phyloP scores from a whole-genome alignment of 2,888 invertebrate genomes.

The Perizoma affinitatum region DNA sequence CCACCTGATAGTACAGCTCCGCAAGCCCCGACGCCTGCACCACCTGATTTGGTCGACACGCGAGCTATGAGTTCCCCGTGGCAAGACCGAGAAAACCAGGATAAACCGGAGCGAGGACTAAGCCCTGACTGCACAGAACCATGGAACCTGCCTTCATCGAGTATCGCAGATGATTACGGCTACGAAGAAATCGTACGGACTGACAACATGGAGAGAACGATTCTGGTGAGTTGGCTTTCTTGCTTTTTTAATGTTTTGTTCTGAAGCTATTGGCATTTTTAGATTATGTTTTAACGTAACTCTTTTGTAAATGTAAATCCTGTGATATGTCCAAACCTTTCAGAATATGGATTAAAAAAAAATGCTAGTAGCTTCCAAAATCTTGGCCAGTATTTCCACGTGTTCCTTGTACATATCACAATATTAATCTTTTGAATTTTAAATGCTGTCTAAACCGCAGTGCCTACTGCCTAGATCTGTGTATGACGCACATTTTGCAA shows the following conservation, averaged over 20 bases:
- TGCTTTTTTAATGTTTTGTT: slow-evolving; percentile 14
- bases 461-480: slow-evolving; percentile 33
- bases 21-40: slow-evolving; percentile 59
- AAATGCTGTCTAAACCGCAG: slow-evolving; percentile 18
- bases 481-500: slow-evolving; percentile 73
- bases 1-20: slow-evolving; percentile 70
- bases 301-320: not conserved
- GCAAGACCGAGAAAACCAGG: slow-evolving; percentile 62
- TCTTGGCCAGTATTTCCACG: slow-evolving; percentile 23
- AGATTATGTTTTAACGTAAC: not conserved
- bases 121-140: slow-evolving; percentile 74
- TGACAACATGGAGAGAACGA: slow-evolving; percentile 74
- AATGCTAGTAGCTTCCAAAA: slow-evolving; percentile 44
- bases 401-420: not conserved
- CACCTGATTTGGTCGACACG: slow-evolving; percentile 71
- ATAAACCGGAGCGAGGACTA: slow-evolving; percentile 64
- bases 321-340: no score
- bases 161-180: slow-evolving; percentile 64
- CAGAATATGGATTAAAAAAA: not conserved
- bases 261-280: slow-evolving; percentile 29
- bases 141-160: slow-evolving; percentile 66
- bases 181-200: slow-evolving; percentile 74
- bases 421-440: slow-evolving; percentile 8
- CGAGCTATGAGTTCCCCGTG: slow-evolving; percentile 69
- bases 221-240: slow-evolving; percentile 66